A percentile compares a stretch with the other conserved stretches of the same genome.
Evolutionary conservation across 2,113 vertebrate species (phyloP).

Genomic region (Periophthalmodon schlosseri): DNA sequence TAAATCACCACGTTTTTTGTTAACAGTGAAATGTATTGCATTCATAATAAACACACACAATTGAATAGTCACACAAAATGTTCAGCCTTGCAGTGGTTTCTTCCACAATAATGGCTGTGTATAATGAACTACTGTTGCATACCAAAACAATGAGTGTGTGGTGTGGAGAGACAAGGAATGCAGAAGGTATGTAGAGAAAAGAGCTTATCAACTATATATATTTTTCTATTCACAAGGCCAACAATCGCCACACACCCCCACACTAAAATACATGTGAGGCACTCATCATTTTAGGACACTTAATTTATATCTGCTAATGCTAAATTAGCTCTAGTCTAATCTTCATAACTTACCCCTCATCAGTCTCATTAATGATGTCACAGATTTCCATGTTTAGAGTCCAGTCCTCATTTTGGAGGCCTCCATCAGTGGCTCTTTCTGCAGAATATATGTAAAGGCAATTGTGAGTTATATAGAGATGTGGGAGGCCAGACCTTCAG

Average conservation of each 20-base stretch:
- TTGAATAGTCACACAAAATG: not conserved
- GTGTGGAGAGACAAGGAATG: constrained; percentile 56
- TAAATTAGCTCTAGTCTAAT: not conserved
- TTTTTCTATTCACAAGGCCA: too few species aligned
- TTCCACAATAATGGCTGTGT: constrained; percentile 44
- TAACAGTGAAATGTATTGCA: not conserved
- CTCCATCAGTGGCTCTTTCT: constrained; percentile 98
- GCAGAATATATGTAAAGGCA: constrained; percentile 25
- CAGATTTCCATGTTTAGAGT: constrained; percentile 99
- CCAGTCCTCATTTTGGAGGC: constrained; percentile 96
- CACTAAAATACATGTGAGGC: too few species aligned
- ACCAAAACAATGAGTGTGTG: constrained; percentile 44
- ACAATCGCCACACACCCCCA: too few species aligned
- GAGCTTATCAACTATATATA: not conserved
- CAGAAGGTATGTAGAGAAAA: constrained; percentile 14
- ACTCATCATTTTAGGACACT: not conserved
- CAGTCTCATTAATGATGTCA: constrained; percentile 98
- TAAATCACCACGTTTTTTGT: not conserved
- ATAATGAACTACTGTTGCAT: constrained; percentile 25
- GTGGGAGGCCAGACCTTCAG: not conserved
- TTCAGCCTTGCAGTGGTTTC: constrained; percentile 10
- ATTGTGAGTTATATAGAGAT: not conserved
- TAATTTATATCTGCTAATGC: not conserved
- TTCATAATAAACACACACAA: not conserved
- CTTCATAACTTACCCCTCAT: constrained; percentile 87